Evolutionary conservation across 2,113 vertebrate genomes (phyloP).

Genomic region (Podarcis muralis): DNA sequence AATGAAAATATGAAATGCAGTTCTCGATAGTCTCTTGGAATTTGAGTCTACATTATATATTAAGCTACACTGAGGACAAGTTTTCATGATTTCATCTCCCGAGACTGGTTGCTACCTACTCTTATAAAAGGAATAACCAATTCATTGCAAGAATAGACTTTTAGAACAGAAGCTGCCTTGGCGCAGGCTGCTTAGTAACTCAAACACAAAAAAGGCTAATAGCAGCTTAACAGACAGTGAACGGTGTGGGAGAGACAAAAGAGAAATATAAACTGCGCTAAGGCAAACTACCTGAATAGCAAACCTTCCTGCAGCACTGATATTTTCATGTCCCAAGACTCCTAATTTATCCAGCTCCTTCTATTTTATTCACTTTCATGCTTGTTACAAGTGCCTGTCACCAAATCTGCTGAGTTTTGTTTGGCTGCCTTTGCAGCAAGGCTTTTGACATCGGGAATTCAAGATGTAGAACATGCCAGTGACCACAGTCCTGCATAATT

Average conservation of each 20-base stretch:
- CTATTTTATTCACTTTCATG: slow-evolving; percentile 70
- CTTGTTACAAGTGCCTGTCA: slow-evolving; percentile 64
- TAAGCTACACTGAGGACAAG: slow-evolving; percentile 21
- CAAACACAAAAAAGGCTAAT: slow-evolving; percentile 50
- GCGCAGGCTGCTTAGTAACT: slow-evolving; percentile 29
- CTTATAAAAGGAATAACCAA: not conserved
- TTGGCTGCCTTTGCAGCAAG: slow-evolving; percentile 45
- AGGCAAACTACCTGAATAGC: slow-evolving; percentile 43
- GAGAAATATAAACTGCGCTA: slow-evolving; percentile 52
- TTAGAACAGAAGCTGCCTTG: slow-evolving; percentile 5
- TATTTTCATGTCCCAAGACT: slow-evolving; percentile 58
- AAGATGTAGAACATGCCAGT: slow-evolving; percentile 54
- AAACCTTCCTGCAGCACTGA: slow-evolving; percentile 33
- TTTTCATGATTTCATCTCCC: slow-evolving; percentile 27
- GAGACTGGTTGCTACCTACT: slow-evolving; percentile 8
- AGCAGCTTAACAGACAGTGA: slow-evolving; percentile 23
- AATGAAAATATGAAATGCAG: slow-evolving; percentile 41
- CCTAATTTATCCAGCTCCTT: slow-evolving; percentile 67
- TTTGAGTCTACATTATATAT: not conserved
- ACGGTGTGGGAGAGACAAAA: slow-evolving; percentile 27
- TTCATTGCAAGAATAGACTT: not conserved
- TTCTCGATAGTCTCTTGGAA: slow-evolving; percentile 36
- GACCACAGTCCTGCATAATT: slow-evolving; percentile 60
- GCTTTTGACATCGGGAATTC: slow-evolving; percentile 58
- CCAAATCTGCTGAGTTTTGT: slow-evolving; percentile 60